Evolutionary conservation across 2,888 invertebrate species (phyloP), one percentile per base, ranked within the genome.

Genomic region (Priocnemis perturbator): DNA sequence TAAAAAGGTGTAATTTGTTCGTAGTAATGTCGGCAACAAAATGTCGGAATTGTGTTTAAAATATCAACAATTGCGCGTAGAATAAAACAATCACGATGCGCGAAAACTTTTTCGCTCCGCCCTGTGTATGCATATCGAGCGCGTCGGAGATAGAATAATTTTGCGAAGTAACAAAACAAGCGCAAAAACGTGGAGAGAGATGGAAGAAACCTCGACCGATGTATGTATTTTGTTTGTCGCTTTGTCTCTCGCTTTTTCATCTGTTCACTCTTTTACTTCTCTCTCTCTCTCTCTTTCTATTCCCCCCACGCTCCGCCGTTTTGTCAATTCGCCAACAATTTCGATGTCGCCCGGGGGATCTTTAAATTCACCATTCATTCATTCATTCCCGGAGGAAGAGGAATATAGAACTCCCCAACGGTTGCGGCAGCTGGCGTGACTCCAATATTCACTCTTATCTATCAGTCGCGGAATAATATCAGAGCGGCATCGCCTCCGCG

Each of bases 401-500:
- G 37, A 69, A 72, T 76, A 69, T 68, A 76, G 76, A 64, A n/a
- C 17, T 50, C 1, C n/a, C 23, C 73, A 37, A 11, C 37, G 37
- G 55, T 21, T 21, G 55, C 63, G 58, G 71, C 73, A 75, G 69
- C 70, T 78, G 78, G 78, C 78, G 52, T 60, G 56, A 48, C 45
- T 73, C 78, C 78, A 78, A 78, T 77, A 78, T 73, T 53, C 71
- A 66, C 66, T 61, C 76, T 78, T 78, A 76, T 78, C 71, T 73
- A 76, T 76, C 73, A 67, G 69, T 71, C 68, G 67, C 55, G 60
- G 66, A 71, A 76, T 77, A 69, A 77, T 77, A 75, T 77, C 73
- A 67, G 26, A 26, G 69, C 60, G 63, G 68, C 65, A 69, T 69
- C 64, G 64, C 56, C 66, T 60, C 63, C 65, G 66, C 37, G 2